phyloP scores from a whole-genome alignment of 2,888 invertebrate species.

The Limnephilus rhombicus region DNA sequence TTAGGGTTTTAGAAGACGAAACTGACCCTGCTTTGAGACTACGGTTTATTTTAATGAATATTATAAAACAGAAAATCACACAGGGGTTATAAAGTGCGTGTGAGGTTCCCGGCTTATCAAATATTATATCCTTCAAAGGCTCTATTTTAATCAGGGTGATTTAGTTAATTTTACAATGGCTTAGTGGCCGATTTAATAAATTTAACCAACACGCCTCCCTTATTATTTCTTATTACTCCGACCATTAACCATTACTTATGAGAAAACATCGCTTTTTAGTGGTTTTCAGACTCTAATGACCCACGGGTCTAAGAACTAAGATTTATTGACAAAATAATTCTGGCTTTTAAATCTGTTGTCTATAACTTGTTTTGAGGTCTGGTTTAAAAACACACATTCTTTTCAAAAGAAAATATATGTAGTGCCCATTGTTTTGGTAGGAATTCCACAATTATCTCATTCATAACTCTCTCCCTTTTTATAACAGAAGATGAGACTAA shows the following conservation, averaged over 20 bases:
- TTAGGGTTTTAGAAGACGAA: neutral
- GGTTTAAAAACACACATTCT: neutral
- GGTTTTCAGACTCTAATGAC: neutral
- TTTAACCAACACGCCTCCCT: constrained; percentile 6
- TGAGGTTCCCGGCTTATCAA: constrained; percentile 12
- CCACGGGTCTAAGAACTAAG: neutral
- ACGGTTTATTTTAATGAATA: neutral
- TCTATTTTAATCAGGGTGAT: constrained; percentile 21
- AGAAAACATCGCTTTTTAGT: neutral
- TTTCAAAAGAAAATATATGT: neutral
- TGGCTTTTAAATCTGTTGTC: neutral
- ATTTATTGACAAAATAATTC: neutral
- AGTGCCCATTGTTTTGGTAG: neutral
- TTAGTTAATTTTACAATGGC: constrained; percentile 19
- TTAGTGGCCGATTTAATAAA: constrained; percentile 30
- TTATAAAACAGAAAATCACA: constrained; percentile 2
- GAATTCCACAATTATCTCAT: too few relatives aligned
- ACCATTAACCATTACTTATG: neutral
- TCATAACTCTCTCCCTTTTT: too few relatives aligned
- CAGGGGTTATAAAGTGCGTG: constrained; percentile 13
- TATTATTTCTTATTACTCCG: neutral
- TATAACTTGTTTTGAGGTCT: neutral
- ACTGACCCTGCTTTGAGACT: neutral
- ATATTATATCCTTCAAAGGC: constrained; percentile 26
- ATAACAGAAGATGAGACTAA: neutral